Conservation (phyloP, 2,797 vertebrate species). For the Todus mexicanus region DNA sequence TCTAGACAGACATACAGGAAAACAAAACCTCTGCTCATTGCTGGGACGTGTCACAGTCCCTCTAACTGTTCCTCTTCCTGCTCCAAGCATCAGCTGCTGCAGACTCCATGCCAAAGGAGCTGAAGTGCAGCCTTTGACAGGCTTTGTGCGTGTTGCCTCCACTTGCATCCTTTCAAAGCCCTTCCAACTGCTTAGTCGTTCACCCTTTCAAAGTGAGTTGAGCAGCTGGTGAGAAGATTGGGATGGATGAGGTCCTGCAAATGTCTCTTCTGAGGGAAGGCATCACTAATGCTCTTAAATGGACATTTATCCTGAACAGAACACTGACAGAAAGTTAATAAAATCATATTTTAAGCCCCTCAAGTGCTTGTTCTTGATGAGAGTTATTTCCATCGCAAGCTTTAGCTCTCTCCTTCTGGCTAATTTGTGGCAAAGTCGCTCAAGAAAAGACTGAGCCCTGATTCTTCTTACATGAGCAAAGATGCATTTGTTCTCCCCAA, state of each 20-base stretch:
- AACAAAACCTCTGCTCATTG: not conserved
- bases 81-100: constrained; percentile 8
- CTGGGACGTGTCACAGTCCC: constrained; percentile 27
- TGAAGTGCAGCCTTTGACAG: constrained; percentile 5
- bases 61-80: not conserved
- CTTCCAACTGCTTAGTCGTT: not conserved
- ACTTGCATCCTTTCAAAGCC: not conserved
- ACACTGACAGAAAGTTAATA: not conserved
- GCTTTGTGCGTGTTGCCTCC: not conserved
- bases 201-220: not conserved
- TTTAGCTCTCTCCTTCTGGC: not conserved
- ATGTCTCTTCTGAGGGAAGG: not conserved
- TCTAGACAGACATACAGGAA: not conserved
- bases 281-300: not conserved
- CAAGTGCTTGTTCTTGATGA: not conserved
- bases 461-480: not conserved
- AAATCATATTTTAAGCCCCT: not conserved
- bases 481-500: not conserved
- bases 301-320: not conserved
- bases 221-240: not conserved
- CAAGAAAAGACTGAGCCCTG: not conserved
- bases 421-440: not conserved
- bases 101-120: not conserved
- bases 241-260: not conserved
- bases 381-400: not conserved